Conservation (phyloP, 2,113 vertebrate species). For the Saccopteryx bilineata region DNA sequence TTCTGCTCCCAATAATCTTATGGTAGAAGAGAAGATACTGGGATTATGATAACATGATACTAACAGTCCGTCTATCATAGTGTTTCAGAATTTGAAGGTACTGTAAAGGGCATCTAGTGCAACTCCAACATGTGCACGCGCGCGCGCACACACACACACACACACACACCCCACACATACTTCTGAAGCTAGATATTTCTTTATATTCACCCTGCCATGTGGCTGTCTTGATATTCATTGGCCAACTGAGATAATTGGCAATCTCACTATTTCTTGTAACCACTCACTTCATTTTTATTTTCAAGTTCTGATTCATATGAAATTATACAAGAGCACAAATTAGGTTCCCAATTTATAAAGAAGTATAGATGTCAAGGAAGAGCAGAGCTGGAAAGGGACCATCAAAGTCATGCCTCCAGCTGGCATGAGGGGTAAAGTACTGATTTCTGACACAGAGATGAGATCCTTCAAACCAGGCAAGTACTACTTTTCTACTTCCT, state of each 20-base stretch:
- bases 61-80: neutral
- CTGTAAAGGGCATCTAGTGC: neutral
- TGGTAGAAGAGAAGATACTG: neutral
- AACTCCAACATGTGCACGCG: neutral
- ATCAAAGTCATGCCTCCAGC: neutral
- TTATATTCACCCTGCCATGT: neutral
- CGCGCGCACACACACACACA: too few species aligned
- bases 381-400: neutral
- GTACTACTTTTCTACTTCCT: neutral
- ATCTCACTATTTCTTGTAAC: neutral
- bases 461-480: neutral
- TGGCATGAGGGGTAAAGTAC: neutral
- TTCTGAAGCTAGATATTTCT: neutral
- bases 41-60: neutral
- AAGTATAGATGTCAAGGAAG: neutral
- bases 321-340: neutral
- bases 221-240: neutral
- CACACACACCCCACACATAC: too few species aligned
- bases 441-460: neutral
- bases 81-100: neutral
- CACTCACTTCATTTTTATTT: neutral
- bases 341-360: neutral
- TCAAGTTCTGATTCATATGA: neutral
- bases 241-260: neutral
- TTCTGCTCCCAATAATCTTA: neutral